phyloP scores from a whole-genome alignment of 30 jellyfish, hydroid and myxozoan genomes.

The Cassiopea andromeda region DNA sequence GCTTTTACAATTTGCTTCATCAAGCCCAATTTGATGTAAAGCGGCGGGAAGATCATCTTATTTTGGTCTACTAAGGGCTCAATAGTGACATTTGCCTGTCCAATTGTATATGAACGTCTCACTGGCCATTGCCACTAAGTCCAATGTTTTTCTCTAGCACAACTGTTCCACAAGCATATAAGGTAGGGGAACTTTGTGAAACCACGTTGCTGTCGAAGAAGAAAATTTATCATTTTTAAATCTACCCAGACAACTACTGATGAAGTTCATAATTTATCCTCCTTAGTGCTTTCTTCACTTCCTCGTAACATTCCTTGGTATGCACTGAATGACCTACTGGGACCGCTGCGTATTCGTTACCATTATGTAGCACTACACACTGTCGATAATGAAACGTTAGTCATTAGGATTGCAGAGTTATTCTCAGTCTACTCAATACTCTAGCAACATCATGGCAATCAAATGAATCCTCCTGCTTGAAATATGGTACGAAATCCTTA shows the following conservation, averaged over 20 bases:
- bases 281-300: background rate
- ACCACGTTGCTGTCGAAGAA: background rate
- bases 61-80: slow-evolving; percentile 45
- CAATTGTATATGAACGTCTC: background rate
- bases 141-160: background rate
- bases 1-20: slow-evolving; percentile 52
- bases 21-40: slow-evolving; percentile 58
- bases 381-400: no score
- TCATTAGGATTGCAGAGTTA: background rate
- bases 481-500: background rate
- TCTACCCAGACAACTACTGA: background rate
- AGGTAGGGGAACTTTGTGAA: background rate
- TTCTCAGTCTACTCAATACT: background rate
- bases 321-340: background rate
- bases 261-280: background rate
- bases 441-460: background rate
- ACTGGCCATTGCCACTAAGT: background rate
- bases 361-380: background rate
- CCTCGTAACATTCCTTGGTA: background rate
- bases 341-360: background rate
- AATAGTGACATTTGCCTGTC: slow-evolving; percentile 22
- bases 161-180: background rate
- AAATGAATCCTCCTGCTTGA: background rate
- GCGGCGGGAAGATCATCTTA: slow-evolving; percentile 53
- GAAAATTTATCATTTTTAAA: background rate